Evolutionary conservation across 1,140 invertebrate species (phyloP).

Genomic region (Anagrus nilaparvatae): DNA sequence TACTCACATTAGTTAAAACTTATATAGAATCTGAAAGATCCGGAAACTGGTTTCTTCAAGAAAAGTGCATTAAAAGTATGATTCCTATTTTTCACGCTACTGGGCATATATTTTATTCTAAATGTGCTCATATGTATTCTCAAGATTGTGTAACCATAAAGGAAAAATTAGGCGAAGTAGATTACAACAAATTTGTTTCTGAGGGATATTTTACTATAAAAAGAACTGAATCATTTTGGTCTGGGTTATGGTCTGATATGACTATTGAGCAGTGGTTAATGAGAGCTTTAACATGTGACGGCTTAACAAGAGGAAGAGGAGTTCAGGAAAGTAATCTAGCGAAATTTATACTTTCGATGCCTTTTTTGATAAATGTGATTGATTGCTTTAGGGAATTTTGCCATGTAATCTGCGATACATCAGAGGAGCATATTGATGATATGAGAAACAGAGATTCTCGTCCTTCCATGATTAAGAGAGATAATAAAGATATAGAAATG

Average conservation of each 20-base stretch:
- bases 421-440: too few species aligned
- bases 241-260: conserved; percentile 34
- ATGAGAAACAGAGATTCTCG: conserved; percentile 17
- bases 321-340: too few species aligned
- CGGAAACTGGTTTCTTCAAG: conserved; percentile 24
- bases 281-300: too few species aligned
- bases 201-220: conserved; percentile 25
- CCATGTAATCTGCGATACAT: conserved; percentile 1
- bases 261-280: conserved; percentile 31
- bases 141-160: conserved; percentile 27
- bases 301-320: too few species aligned
- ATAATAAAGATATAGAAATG: neutral
- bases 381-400: too few species aligned
- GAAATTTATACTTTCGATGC: too few species aligned
- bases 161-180: conserved; percentile 20
- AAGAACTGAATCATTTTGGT: conserved; percentile 31
- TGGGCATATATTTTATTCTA: conserved; percentile 30
- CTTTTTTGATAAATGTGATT: too few species aligned
- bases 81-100: conserved; percentile 29
- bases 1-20: conserved; percentile 6
- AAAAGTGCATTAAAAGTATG: conserved; percentile 21
- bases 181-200: conserved; percentile 24
- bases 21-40: conserved; percentile 19
- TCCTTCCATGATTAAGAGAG: neutral
- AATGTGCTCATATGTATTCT: conserved; percentile 31